Base-by-base conservation (phyloP, 2,888 invertebrate genomes). In the Heliothis peltigera region DNA sequence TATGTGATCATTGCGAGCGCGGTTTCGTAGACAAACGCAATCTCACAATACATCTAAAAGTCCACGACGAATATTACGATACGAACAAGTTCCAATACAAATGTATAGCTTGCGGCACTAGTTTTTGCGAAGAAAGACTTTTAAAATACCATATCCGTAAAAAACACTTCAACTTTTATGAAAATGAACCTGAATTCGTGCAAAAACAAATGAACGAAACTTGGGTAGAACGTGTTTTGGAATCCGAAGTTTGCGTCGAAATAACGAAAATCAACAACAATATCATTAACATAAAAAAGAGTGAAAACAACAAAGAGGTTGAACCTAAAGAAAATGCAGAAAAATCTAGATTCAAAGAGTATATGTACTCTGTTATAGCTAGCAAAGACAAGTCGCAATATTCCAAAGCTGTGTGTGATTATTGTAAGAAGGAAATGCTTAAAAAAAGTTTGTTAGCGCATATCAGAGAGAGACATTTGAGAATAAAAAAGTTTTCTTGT, bases 381-480 rank as follows among this genome's bases (percentile, higher is more conserved):
- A 61, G 63, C 18, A 82, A 82, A 12, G 81, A 85, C 25, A 83
- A 79, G 2, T 84, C 85, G 0, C 86, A 89, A 2, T 91, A 90
- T 75, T 89, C 87, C 0, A 89, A 87, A 77, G 93, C 89, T 0
- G 77, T 87, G 0, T 93, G 93, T 56, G 90, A 93, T 76, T 92
- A 92, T 71, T 93, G 93, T 18, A 87, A 90, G 0, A 93, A 92
- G 35, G 89, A 90, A 52, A 92, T 93, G 93, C 19, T 92, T 6
- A 94, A 93, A 55, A 94, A 94, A 25, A 93, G 93, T 71, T 68
- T 93, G 0, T 66, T 80, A 2, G 71, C 81, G 0, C 93, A 94
- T 56, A 93, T 93, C 1, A 75, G 88, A 17, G 93, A 93, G 48
- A 69, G 83, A 0, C 93, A 93, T 80, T 79, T 90, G 18, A 87